Evolutionary conservation across 2,113 vertebrate species (phyloP).

Genomic region (Syrrhaptes paradoxus): DNA sequence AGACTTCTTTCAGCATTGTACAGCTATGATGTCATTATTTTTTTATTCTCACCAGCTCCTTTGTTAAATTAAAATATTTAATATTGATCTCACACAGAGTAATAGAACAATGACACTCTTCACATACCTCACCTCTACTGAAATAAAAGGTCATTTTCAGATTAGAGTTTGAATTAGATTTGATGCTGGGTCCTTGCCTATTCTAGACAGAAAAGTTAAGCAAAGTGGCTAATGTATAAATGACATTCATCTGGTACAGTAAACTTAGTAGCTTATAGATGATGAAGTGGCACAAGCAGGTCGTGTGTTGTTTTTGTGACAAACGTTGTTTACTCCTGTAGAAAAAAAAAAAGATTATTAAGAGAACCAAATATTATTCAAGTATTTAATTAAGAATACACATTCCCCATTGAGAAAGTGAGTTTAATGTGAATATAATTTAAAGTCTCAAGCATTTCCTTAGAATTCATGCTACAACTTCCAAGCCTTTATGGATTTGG

Average conservation of each 20-base stretch:
- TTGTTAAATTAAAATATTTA: not conserved
- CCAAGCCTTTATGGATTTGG: not conserved
- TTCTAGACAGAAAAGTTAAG: not conserved
- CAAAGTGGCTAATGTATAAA: not conserved
- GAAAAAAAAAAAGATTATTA: not conserved
- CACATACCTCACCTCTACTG: not conserved
- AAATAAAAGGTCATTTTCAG: not conserved
- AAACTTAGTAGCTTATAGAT: not conserved
- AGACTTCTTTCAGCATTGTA: not conserved
- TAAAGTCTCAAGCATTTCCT: not conserved
- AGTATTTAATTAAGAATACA: not conserved
- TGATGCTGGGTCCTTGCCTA: not conserved
- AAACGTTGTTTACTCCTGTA: not conserved
- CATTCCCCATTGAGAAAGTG: not conserved
- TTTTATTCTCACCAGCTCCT: not conserved
- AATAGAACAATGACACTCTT: not conserved
- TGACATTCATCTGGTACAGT: not conserved
- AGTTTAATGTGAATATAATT: not conserved
- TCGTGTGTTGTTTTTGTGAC: not conserved
- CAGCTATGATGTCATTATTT: fast-evolving
- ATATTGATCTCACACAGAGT: not conserved
- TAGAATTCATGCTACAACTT: not conserved
- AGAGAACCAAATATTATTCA: not conserved
- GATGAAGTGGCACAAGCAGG: not conserved
- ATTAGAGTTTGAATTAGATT: not conserved